These are phyloP conservation scores for Danio jaintianensis DNA, from an alignment of 2,797 vertebrate species.

Conservation along the genomic window DNA sequence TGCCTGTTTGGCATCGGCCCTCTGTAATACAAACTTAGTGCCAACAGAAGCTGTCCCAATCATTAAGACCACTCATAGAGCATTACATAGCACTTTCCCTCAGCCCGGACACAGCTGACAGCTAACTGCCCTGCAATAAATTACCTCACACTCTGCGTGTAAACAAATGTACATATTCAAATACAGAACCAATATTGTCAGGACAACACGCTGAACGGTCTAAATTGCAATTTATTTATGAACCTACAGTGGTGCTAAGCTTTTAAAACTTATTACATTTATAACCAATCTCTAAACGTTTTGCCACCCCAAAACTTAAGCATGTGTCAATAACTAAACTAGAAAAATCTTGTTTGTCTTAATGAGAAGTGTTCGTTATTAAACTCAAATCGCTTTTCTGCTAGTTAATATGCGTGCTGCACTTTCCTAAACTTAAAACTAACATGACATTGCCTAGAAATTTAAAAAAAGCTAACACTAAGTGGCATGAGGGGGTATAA, in stretches of 20 bases:
- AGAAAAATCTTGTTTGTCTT: no score
- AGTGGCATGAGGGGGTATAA: not conserved
- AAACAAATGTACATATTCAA: not conserved
- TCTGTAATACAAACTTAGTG: not conserved
- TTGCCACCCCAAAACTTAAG: not conserved
- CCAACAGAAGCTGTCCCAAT: not conserved
- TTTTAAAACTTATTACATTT: not conserved
- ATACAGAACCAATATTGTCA: no score
- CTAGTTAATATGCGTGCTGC: not conserved
- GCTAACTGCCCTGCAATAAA: not conserved
- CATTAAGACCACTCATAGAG: not conserved
- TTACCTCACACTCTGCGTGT: no score
- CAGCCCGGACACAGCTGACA: not conserved
- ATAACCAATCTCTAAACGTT: no score
- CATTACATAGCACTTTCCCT: slow-evolving; percentile 31
- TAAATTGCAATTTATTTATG: not conserved
- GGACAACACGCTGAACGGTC: rapidly evolving
- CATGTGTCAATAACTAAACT: no score
- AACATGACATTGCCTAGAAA: not conserved
- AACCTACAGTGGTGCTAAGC: no score
- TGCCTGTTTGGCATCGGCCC: not conserved
- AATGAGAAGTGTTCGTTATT: rapidly evolving
- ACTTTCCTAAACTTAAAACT: rapidly evolving
- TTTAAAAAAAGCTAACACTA: not conserved
- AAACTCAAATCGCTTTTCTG: not conserved